These are phyloP conservation scores for Apolygus lucorum DNA, from an alignment of 1,140 invertebrate genomes.

Conservation along the genomic window DNA sequence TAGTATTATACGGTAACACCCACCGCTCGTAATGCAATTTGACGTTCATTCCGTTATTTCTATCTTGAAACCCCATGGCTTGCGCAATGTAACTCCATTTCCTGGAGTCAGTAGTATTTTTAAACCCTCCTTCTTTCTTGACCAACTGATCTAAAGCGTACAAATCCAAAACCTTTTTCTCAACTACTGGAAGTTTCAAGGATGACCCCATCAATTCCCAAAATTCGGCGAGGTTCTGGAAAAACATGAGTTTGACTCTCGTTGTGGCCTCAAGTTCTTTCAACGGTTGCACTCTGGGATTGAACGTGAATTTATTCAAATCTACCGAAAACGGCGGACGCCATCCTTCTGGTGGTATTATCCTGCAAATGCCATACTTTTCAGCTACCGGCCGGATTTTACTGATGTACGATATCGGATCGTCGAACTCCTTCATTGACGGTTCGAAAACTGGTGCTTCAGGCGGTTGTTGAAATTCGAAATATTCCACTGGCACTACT, in stretches of 20 bases:
- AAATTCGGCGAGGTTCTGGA: constrained; percentile 95
- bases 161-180: constrained; percentile 87
- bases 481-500: no score
- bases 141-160: constrained; percentile 88
- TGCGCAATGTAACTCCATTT: constrained; percentile 85
- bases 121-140: constrained; percentile 80
- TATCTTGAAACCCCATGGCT: constrained; percentile 79
- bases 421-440: constrained; percentile 79
- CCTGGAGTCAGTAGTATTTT: constrained; percentile 70
- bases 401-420: constrained; percentile 83
- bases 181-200: constrained; percentile 87
- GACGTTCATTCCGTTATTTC: no score
- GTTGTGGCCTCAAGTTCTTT: constrained; percentile 96
- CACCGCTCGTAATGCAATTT: no score
- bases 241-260: constrained; percentile 90
- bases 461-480: constrained; percentile 71
- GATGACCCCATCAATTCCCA: constrained; percentile 93
- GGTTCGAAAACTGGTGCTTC: constrained; percentile 87
- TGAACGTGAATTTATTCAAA: constrained; percentile 92
- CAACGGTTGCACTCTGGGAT: constrained; percentile 87
- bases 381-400: constrained; percentile 85
- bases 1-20: constrained; percentile 67
- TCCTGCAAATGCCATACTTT: constrained; percentile 89
- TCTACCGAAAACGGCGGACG: constrained; percentile 97
- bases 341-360: constrained; percentile 89